Percentiles rank a stretch among this genome's conserved stretches.
Evolutionary conservation across 2,888 invertebrate species (phyloP).

Genomic region (Drosophila kambysellisi): DNA sequence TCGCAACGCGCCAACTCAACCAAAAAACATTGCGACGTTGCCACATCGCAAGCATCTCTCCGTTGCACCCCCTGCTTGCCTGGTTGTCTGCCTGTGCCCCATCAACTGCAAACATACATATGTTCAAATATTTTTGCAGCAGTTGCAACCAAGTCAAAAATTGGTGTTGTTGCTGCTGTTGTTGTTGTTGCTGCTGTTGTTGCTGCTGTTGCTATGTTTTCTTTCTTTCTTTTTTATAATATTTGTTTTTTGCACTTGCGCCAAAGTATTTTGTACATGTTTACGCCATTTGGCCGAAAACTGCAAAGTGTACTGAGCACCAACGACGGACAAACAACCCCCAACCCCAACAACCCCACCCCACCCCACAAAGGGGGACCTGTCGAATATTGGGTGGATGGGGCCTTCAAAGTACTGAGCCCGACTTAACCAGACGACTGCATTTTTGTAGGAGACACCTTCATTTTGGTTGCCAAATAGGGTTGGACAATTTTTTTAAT

Average conservation of each 20-base stretch:
- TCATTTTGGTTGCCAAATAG: background rate
- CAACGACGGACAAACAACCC: background rate
- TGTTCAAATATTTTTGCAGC: conserved; percentile 36
- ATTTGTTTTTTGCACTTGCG: conserved; percentile 38
- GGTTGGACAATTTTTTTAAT: background rate
- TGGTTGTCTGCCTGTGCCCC: background rate
- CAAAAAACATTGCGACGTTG: conserved; percentile 54
- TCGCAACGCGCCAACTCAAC: conserved; percentile 51
- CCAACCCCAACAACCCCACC: background rate
- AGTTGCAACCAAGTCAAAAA: conserved; percentile 28
- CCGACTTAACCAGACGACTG: background rate
- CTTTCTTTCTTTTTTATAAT: conserved; percentile 19
- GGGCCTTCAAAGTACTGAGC: background rate
- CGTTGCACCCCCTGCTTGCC: background rate
- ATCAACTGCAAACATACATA: conserved; percentile 4
- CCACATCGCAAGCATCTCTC: conserved; percentile 5
- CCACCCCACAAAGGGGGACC: background rate
- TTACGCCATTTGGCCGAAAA: conserved; percentile 68
- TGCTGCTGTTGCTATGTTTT: conserved; percentile 19
- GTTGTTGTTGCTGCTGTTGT: background rate
- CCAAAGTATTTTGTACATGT: conserved; percentile 78
- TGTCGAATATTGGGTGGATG: background rate
- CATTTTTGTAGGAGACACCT: background rate
- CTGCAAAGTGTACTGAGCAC: conserved; percentile 14
- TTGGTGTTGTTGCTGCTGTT: background rate